A percentile compares a stretch with the other conserved stretches of the same genome.
Conservation (phyloP, 2,797 vertebrate genomes). For the Argyrosomus regius region DNA sequence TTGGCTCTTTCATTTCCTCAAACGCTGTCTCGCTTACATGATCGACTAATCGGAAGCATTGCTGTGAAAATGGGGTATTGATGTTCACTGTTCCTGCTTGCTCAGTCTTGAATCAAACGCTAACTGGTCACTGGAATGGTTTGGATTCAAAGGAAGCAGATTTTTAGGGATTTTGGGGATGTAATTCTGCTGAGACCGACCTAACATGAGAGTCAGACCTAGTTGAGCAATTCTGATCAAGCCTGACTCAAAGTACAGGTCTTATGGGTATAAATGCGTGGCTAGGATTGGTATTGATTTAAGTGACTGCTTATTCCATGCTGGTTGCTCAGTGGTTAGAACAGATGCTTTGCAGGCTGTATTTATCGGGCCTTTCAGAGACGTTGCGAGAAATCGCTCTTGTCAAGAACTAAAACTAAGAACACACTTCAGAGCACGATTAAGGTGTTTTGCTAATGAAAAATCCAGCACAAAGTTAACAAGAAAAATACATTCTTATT, state of each 20-base stretch:
- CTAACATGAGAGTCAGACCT: constrained; percentile 11
- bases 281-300: constrained; percentile 54
- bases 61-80: constrained; percentile 64
- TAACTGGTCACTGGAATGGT: constrained; percentile 50
- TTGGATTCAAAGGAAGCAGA: constrained; percentile 30
- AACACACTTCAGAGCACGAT: constrained; percentile 1
- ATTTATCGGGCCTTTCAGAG: constrained; percentile 21
- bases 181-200: constrained; percentile 34
- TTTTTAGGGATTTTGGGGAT: constrained; percentile 33
- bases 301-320: constrained; percentile 40
- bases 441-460: background rate
- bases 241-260: constrained; percentile 32
- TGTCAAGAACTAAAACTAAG: background rate
- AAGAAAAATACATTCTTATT: background rate
- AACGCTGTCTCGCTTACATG: constrained; percentile 41
- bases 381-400: constrained; percentile 1
- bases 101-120: constrained; percentile 46
- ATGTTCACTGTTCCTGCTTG: constrained; percentile 41
- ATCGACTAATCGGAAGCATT: constrained; percentile 67
- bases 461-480: background rate
- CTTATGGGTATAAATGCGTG: constrained; percentile 29
- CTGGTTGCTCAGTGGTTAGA: constrained; percentile 38
- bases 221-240: constrained; percentile 28
- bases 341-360: constrained; percentile 4
- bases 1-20: constrained; percentile 66